These are phyloP conservation scores for Chymomyza costata DNA, from an alignment of 1,140 invertebrate genomes.

Conservation along the genomic window DNA sequence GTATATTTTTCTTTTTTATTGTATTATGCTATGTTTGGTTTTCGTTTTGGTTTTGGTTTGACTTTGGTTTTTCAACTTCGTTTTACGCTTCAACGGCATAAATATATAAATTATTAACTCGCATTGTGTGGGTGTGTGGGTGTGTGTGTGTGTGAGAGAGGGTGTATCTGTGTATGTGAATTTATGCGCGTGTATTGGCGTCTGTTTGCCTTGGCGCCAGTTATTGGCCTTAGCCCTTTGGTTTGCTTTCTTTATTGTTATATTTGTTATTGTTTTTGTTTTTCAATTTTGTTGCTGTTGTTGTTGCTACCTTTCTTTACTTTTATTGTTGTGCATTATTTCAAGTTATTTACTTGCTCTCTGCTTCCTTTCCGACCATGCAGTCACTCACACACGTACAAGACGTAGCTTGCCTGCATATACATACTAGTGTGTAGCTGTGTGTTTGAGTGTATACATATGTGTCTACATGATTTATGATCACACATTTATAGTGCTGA, in stretches of 20 bases:
- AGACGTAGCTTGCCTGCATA: not conserved
- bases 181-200: conserved; percentile 10
- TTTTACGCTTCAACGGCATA: conserved; percentile 70
- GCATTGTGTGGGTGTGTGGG: conserved; percentile 24
- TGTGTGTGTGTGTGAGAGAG: conserved; percentile 11
- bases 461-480: conserved; percentile 69
- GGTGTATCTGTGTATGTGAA: conserved; percentile 22
- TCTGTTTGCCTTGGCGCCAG: conserved; percentile 32
- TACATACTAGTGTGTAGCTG: not conserved
- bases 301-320: conserved; percentile 28
- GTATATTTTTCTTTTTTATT: conserved; percentile 71
- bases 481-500: conserved; percentile 72
- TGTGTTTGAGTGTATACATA: conserved; percentile 11
- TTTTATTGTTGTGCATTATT: conserved; percentile 62
- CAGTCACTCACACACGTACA: no score
- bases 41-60: conserved; percentile 54
- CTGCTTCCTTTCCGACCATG: no score
- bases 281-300: conserved; percentile 5
- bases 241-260: not conserved
- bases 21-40: conserved; percentile 47
- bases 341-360: conserved; percentile 47
- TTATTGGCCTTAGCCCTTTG: conserved; percentile 49
- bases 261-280: conserved; percentile 7
- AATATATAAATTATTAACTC: conserved; percentile 73
- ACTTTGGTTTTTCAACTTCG: conserved; percentile 70